phyloP scores from a whole-genome alignment of 2,888 invertebrate species.

The Pollenia labialis region DNA sequence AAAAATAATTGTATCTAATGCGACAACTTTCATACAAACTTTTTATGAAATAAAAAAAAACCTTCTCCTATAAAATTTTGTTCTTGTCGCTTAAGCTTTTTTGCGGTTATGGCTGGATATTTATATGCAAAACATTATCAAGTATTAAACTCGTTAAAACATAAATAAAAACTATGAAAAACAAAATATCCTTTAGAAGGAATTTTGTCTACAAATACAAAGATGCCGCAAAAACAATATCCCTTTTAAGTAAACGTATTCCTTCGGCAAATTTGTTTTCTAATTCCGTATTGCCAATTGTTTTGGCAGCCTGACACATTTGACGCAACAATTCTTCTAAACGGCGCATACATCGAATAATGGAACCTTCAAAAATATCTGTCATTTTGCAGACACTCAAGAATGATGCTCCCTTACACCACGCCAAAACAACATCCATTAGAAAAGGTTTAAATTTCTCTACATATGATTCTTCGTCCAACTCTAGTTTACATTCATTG shows the following conservation, averaged over 20 bases:
- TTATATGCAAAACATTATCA: neutral
- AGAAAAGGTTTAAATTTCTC: constrained; percentile 96
- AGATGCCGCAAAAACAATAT: constrained; percentile 99
- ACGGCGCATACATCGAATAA: constrained; percentile 95
- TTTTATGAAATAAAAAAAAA: no score
- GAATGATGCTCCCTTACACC: constrained; percentile 97
- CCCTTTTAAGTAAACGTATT: constrained; percentile 95
- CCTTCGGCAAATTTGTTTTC: constrained; percentile 98
- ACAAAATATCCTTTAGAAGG: constrained; percentile 25
- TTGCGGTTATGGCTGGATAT: neutral
- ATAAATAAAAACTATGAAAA: constrained; percentile 23
- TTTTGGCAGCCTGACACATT: constrained; percentile 97
- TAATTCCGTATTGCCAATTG: constrained; percentile 97
- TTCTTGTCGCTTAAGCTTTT: no score
- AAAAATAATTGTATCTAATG: no score
- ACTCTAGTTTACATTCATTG: constrained; percentile 91
- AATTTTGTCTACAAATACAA: constrained; percentile 89
- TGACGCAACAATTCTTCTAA: constrained; percentile 98
- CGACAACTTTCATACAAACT: no score
- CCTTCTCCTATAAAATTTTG: no score
- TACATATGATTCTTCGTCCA: constrained; percentile 96
- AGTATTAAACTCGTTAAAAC: constrained; percentile 34
- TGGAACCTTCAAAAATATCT: constrained; percentile 95
- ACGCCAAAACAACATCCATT: constrained; percentile 98
- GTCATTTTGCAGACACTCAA: constrained; percentile 97